These are phyloP conservation scores for Amphipoea oculea DNA, from an alignment of 2,888 invertebrate genomes.

Conservation along the genomic window DNA sequence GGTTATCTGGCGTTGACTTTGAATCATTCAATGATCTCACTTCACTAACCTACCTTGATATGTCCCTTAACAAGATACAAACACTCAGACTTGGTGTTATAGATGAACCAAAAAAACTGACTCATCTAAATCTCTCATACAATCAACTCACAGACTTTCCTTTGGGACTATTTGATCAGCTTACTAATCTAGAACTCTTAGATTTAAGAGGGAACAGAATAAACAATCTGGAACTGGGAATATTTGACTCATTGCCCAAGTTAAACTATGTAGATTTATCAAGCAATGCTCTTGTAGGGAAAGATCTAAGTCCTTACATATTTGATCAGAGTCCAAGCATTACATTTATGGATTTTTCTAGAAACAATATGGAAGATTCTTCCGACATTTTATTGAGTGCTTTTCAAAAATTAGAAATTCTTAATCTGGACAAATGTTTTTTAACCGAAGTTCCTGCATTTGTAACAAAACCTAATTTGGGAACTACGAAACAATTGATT, in stretches of 20 bases:
- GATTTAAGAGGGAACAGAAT: slow-evolving; percentile 70
- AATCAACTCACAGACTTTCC: slow-evolving; percentile 67
- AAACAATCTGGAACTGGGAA: slow-evolving; percentile 60
- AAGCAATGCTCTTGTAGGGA: slow-evolving; percentile 73
- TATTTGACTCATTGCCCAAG: slow-evolving; percentile 65
- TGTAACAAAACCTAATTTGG: slow-evolving; percentile 74
- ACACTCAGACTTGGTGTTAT: slow-evolving; percentile 65
- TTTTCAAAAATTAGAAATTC: slow-evolving; percentile 66
- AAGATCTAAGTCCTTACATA: slow-evolving; percentile 67
- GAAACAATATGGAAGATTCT: slow-evolving; percentile 67
- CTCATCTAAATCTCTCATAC: slow-evolving; percentile 66
- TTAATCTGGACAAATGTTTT: slow-evolving; percentile 74
- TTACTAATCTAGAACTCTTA: slow-evolving; percentile 62
- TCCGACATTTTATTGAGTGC: slow-evolving; percentile 70
- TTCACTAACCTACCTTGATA: slow-evolving; percentile 64
- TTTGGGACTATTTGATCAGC: slow-evolving; percentile 65
- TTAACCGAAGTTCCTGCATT: slow-evolving; percentile 76
- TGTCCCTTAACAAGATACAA: slow-evolving; percentile 69
- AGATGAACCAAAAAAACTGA: slow-evolving; percentile 63
- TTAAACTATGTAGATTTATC: slow-evolving; percentile 73
- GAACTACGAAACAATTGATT: slow-evolving; percentile 76
- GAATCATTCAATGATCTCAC: slow-evolving; percentile 67
- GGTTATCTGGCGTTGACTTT: slow-evolving; percentile 66
- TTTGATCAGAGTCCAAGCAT: slow-evolving; percentile 65
- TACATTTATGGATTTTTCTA: slow-evolving; percentile 67